Conservation (phyloP, 2,113 vertebrate genomes). For the Melanerpes formicivorus region DNA sequence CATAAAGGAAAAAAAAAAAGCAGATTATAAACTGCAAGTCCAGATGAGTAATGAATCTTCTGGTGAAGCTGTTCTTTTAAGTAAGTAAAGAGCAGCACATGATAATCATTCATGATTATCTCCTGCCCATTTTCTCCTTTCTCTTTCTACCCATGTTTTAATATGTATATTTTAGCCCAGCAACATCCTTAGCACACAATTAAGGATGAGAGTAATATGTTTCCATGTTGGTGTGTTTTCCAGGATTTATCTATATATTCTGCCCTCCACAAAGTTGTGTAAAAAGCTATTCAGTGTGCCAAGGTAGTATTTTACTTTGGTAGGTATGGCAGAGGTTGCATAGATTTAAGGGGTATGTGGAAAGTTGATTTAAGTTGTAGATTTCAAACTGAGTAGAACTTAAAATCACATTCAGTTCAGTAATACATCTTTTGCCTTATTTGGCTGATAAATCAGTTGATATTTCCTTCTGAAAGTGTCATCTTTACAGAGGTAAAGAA, state of each 20-base stretch:
- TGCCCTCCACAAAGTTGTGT: neutral
- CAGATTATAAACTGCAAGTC: neutral
- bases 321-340: neutral
- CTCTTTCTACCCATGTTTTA: neutral
- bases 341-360: neutral
- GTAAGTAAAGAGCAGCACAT: neutral
- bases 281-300: neutral
- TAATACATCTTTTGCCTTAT: neutral
- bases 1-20: neutral
- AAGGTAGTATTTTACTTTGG: neutral
- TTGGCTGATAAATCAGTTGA: neutral
- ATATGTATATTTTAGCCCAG: neutral
- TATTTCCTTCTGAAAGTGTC: neutral
- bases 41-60: neutral
- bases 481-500: neutral
- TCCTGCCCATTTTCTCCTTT: neutral
- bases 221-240: neutral
- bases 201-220: neutral
- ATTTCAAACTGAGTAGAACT: neutral
- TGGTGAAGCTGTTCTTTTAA: neutral
- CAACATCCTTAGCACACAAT: neutral
- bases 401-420: rapidly evolving
- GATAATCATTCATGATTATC: neutral
- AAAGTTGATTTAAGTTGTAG: neutral
- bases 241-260: neutral